Evolutionary conservation across 2,797 vertebrate genomes (phyloP), one percentile per base, ranked within the genome.

Genomic region (Eurystomus glaucurus): DNA sequence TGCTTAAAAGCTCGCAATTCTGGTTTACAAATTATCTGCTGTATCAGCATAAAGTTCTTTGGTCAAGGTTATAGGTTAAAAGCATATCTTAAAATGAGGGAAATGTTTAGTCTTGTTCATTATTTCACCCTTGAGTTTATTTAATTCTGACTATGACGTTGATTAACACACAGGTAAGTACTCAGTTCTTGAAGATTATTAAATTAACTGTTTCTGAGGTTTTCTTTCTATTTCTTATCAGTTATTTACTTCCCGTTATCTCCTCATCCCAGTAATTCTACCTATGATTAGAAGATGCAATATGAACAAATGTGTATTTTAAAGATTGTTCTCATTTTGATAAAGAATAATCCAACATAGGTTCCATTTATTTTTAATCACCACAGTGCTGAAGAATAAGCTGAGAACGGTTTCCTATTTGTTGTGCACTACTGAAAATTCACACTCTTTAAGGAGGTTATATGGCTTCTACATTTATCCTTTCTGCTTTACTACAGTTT

Each of bases 21-120:
- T 95, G 77, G 65, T 64, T 96, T 94, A 94, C 85, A 97, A 92
- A 77, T 97, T 96, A 95, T 92, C 82, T 92, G 68, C 95, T 95
- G 54, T 90, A 94, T 68, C 92, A 96, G 91, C 88, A 88, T 89
- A 68, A 97, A 97, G 57, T 91, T 91, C 71, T 89, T 96, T 46
- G 14, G 91, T 94, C 94, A 96, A 97, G 85, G 79, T 95, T 95
- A 81, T 6, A 93, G 39, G 20, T 95, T 52, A 92, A 75, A 77
- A 91, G 29, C 14, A 28, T 90, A 88, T 78, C 54, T 83, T 94
- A 50, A 93, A 92, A 85, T 60, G 25, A 92, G 58, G 71, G 91
- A 85, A 94, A 77, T 62, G 64, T 82, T 93, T 96, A 93, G 39
- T 29, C 12, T 16, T 35, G 10, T 58, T 83, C 13, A 39, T 70